A percentile compares a stretch with the other conserved stretches of the same genome.
Conservation (phyloP, 2,797 vertebrate species). For the Macroramphosus scolopax region DNA sequence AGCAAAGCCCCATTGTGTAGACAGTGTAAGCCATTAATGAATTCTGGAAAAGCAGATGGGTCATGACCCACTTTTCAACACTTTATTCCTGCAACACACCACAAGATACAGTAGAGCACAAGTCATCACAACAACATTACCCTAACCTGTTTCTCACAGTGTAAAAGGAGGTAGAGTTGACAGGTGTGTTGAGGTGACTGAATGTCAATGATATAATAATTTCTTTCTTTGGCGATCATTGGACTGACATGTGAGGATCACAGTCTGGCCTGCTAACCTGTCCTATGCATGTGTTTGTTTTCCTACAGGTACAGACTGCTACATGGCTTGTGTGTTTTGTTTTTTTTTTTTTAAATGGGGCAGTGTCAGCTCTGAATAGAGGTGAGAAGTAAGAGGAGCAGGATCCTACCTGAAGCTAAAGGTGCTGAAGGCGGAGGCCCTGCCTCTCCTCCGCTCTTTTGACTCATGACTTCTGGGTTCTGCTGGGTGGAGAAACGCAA, state of each 20-base stretch:
- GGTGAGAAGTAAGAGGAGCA: constrained; percentile 53
- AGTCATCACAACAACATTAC: constrained; percentile 4
- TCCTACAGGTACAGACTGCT: constrained; percentile 26
- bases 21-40: too few relatives aligned
- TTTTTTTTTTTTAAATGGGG: constrained; percentile 15
- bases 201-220: constrained; percentile 19
- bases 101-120: constrained; percentile 10
- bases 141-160: constrained; percentile 1
- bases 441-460: constrained; percentile 94
- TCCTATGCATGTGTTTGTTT: constrained; percentile 36
- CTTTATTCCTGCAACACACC: constrained; percentile 15
- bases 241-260: constrained; percentile 17
- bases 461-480: constrained; percentile 91
- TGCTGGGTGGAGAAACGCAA: constrained; percentile 86
- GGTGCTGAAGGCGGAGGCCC: constrained; percentile 88
- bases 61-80: constrained; percentile 17
- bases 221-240: constrained; percentile 13
- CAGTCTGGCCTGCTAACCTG: constrained; percentile 25
- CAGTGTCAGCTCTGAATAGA: constrained; percentile 64
- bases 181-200: constrained; percentile 17
- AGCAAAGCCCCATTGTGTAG: too few relatives aligned
- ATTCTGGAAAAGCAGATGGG: too few relatives aligned
- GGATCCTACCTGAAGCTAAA: constrained; percentile 91
- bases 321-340: too few relatives aligned
- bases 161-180: constrained; percentile 9